A percentile compares a stretch with the other conserved stretches of the same genome.
Evolutionary conservation across 2,113 vertebrate genomes (phyloP).

Genomic region (Thalassoma bifasciatum): DNA sequence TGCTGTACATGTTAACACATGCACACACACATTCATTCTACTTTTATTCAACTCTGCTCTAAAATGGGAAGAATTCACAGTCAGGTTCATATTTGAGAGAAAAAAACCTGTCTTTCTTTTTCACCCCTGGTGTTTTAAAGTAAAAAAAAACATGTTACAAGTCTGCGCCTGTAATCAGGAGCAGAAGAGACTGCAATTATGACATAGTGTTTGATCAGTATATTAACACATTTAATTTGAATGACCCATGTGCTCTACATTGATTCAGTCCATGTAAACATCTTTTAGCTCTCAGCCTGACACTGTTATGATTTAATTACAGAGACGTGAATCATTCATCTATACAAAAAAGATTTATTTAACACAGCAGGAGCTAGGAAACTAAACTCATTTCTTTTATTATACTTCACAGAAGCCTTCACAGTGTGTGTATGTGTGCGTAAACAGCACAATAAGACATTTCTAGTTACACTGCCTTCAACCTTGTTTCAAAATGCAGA

Average conservation of each 20-base stretch:
- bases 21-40: background rate
- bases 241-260: background rate
- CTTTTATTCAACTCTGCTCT: background rate
- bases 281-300: background rate
- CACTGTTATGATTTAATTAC: constrained; percentile 41
- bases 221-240: background rate
- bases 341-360: constrained; percentile 30
- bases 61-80: background rate
- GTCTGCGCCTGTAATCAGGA: background rate
- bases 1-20: background rate
- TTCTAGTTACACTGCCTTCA: constrained; percentile 36
- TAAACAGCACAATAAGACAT: constrained; percentile 16
- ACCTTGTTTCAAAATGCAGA: constrained; percentile 36
- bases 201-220: constrained; percentile 7
- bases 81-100: background rate
- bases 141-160: background rate
- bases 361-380: constrained; percentile 40
- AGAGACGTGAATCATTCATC: constrained; percentile 22
- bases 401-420: constrained; percentile 6
- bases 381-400: constrained; percentile 23
- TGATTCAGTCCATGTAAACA: background rate
- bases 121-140: background rate
- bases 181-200: background rate
- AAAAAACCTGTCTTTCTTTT: constrained; percentile 2
- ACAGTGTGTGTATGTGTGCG: constrained; percentile 16